These are phyloP conservation scores for Harmothoe impar DNA, from an alignment of 2,888 invertebrate species.

Conservation along the genomic window DNA sequence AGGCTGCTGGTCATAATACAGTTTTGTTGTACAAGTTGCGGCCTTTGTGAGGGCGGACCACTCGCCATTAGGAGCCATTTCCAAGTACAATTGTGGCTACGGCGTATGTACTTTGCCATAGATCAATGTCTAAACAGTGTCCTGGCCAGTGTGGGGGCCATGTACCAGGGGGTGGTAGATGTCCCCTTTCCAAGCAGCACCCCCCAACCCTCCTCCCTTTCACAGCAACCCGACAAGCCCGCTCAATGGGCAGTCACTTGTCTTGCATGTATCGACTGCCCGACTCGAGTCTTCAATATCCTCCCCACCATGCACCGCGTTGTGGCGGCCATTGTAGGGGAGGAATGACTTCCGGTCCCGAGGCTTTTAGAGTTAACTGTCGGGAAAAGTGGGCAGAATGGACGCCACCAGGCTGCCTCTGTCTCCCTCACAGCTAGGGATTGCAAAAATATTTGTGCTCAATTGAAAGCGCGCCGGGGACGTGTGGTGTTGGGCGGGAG, in stretches of 20 bases:
- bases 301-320: not conserved
- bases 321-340: conserved; percentile 9
- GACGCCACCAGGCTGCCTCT: not conserved
- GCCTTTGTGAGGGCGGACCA: not conserved
- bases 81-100: not conserved
- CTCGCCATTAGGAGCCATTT: conserved; percentile 16
- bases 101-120: conserved; percentile 23
- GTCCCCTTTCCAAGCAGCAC: not conserved
- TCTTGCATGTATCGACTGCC: conserved; percentile 12
- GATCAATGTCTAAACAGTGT: conserved; percentile 23
- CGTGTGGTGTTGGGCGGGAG: not conserved
- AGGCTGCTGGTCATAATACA: not conserved
- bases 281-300: not conserved
- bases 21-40: conserved; percentile 9
- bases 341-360: conserved; percentile 17
- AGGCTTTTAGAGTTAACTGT: conserved; percentile 26
- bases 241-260: not conserved
- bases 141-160: not conserved
- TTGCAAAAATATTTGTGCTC: conserved; percentile 29
- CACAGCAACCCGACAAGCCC: not conserved
- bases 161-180: not conserved
- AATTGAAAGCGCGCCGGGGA: not conserved
- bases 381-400: conserved; percentile 23
- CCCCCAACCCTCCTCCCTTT: too few species aligned
- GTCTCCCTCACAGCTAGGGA: conserved; percentile 5